Evolutionary conservation across 2,797 vertebrate genomes (phyloP), one percentile per base, ranked within the genome.

Genomic region (Enteromius mattozi): DNA sequence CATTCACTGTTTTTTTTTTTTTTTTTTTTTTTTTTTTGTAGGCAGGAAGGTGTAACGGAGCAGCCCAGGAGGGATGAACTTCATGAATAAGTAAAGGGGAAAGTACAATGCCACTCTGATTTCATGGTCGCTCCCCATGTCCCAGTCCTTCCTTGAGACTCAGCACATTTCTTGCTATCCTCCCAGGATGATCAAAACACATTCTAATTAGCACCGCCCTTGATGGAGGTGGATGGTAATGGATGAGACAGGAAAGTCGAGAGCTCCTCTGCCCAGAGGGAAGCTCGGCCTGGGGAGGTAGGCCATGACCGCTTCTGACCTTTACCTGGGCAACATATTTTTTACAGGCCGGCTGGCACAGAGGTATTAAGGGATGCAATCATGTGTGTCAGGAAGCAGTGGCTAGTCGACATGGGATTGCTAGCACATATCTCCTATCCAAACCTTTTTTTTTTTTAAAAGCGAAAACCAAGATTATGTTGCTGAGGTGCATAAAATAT

Each of bases 131-230:
- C 72, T 89, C 82, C 63, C 83, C 74, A 56, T 69, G 78, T 84
- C 86, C 86, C 80, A 85, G 84, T 86, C 56, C 75, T 84, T 86
- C 88, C 74, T 89, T 86, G 74, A 92, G 87, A 86, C 88, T 89
- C 85, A 86, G 69, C 86, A 88, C 79, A 88, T 80, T 85, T 56
- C 68, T 84, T 49, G 69, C 68, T 71, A 82, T 78, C 70, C 87
- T 88, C 74, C 70, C 85, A 85, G 86, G 42, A 82, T 85, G 88
- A 89, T 89, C 80, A 87, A 80, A 70, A 79, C 86, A 71, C 85
- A 90, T 85, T 91, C 85, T 91, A 92, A 93, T 92, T 91, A 92
- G 81, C 87, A 87, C 0, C 87, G 89, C 91, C 93, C 92, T 91
- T 91, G 87, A 90, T 90, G 83, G 86, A 90, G 88, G 82, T 90